Percentiles rank a stretch among this genome's conserved stretches.
Evolutionary conservation across 2,888 invertebrate genomes (phyloP).

Genomic region (Euspilapteryx auroguttella): DNA sequence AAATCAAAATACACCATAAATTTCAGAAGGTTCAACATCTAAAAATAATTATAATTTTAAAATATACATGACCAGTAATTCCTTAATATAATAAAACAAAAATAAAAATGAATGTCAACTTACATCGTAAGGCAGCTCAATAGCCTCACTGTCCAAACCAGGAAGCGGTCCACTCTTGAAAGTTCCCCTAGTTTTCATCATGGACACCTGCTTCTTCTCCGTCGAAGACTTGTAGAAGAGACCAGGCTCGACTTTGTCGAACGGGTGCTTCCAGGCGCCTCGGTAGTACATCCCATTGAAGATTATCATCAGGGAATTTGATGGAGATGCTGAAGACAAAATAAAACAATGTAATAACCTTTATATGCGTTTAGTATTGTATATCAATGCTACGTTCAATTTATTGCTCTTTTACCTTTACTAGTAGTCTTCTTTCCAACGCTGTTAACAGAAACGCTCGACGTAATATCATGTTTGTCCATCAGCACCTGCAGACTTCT

Average conservation of each 20-base stretch:
- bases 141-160: slow-evolving; percentile 66
- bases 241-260: slow-evolving; percentile 54
- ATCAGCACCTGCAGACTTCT: slow-evolving; percentile 36
- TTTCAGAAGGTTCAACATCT: no score
- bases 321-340: slow-evolving; percentile 23
- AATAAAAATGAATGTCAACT: slow-evolving; percentile 13
- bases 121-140: slow-evolving; percentile 77
- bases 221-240: slow-evolving; percentile 66
- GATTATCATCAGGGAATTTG: slow-evolving; percentile 66
- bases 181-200: slow-evolving; percentile 68
- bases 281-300: slow-evolving; percentile 80
- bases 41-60: no score
- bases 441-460: slow-evolving; percentile 64
- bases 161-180: slow-evolving; percentile 65
- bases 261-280: slow-evolving; percentile 73
- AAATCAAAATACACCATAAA: no score
- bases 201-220: slow-evolving; percentile 62
- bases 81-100: no score
- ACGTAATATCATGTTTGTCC: slow-evolving; percentile 53
- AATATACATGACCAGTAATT: neutral
- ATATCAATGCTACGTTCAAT: no score
- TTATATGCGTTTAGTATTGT: no score
- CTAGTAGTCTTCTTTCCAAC: slow-evolving; percentile 55
- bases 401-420: slow-evolving; percentile 26
- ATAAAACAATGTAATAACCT: no score